phyloP scores from a whole-genome alignment of 2,888 invertebrate species.

The Parochlus steinenii region DNA sequence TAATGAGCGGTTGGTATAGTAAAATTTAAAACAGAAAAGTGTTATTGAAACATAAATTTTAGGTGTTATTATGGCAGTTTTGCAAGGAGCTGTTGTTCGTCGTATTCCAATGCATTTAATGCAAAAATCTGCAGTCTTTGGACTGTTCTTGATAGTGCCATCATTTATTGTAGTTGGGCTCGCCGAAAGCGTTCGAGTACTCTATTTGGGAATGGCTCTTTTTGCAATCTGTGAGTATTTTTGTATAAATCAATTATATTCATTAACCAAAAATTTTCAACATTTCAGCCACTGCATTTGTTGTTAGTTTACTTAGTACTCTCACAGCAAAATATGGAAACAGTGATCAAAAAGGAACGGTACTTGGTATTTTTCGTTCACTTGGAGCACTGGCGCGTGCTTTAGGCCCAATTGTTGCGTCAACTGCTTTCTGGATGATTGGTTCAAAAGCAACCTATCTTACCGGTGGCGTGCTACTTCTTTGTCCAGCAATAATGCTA shows the following conservation, averaged over 20 bases:
- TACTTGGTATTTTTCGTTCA: conserved; percentile 87
- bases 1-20: conserved; percentile 58
- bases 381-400: conserved; percentile 88
- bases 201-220: conserved; percentile 70
- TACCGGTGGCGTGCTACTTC: conserved; percentile 55
- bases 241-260: conserved; percentile 8
- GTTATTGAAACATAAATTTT: conserved; percentile 13
- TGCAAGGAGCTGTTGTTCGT: conserved; percentile 82
- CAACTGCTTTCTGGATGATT: conserved; percentile 80
- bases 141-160: conserved; percentile 69
- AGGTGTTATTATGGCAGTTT: conserved; percentile 71
- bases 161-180: conserved; percentile 73
- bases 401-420: conserved; percentile 76
- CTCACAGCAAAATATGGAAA: conserved; percentile 73
- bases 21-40: conserved; percentile 6
- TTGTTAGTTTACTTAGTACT: conserved; percentile 90
- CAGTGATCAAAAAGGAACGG: conserved; percentile 72
- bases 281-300: conserved; percentile 64
- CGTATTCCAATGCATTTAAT: conserved; percentile 57
- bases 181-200: conserved; percentile 38
- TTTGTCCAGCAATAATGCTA: conserved; percentile 58
- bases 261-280: conserved; percentile 3
- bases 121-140: conserved; percentile 50
- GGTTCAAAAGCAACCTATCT: conserved; percentile 72
- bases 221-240: conserved; percentile 73